Evolutionary conservation across 2,797 vertebrate genomes (phyloP).

Genomic region (Amblyopsis hoosieri): DNA sequence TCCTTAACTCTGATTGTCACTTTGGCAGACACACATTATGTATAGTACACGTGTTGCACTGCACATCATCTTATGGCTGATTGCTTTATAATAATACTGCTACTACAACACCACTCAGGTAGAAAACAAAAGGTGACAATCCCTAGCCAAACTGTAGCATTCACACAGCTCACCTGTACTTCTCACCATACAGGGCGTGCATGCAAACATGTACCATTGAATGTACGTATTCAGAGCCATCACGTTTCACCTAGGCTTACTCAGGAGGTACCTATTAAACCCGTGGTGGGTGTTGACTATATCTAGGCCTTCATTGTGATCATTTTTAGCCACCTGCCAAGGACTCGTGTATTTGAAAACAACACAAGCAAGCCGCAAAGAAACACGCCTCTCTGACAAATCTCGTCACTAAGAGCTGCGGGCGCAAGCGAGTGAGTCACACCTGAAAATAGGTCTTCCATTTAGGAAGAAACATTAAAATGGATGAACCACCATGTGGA

Average conservation of each 20-base stretch:
- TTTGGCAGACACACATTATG: too few species aligned
- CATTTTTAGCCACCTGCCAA: neutral
- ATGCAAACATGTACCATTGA: too few species aligned
- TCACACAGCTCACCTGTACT: neutral
- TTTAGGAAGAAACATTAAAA: conserved; percentile 16
- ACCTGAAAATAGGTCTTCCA: conserved; percentile 46
- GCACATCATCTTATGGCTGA: too few species aligned
- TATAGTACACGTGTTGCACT: too few species aligned
- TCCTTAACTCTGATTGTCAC: too few species aligned
- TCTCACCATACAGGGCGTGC: too few species aligned
- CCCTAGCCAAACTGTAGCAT: neutral
- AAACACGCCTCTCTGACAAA: conserved; percentile 40
- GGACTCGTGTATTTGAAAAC: conserved; percentile 24
- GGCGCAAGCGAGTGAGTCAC: conserved; percentile 47
- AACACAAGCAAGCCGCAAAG: conserved; percentile 29
- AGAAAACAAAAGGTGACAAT: conserved; percentile 49
- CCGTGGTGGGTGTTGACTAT: neutral
- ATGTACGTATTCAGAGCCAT: too few species aligned
- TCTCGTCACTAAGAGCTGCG: conserved; percentile 24
- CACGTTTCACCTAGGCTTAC: neutral
- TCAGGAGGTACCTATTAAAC: conserved; percentile 12
- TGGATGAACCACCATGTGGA: neutral
- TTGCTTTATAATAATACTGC: too few species aligned
- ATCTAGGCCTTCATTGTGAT: conserved; percentile 22
- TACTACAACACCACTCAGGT: conserved; percentile 6